Base-by-base conservation (phyloP, 1,140 invertebrate species). In the Drosophila kohkoa region DNA sequence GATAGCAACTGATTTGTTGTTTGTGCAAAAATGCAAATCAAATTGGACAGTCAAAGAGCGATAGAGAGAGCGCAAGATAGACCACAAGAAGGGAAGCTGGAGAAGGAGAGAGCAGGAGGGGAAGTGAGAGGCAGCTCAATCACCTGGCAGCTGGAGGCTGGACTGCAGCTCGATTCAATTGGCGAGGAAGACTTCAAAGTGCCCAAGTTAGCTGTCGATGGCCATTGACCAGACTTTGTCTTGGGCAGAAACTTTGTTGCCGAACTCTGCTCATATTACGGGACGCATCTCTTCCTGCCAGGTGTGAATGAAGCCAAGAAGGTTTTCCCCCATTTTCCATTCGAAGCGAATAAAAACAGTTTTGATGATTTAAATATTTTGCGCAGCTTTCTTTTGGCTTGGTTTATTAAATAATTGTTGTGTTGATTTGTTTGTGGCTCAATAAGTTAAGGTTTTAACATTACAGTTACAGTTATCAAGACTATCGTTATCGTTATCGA, bases 361-460 rank as follows among this genome's bases (percentile, higher is more conserved):
- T 25, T 25, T 10, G 35, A 16, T 32, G 46, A 16, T 16, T 30
- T 57, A n/a, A 46, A 32, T 60, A 67, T 67, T 71, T 86, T 79
- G 46, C 70, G 64, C 35, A 38, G 35, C 80, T 72, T 76, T 71
- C 54, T 88, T 87, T 74, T 80, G 51, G 51, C 41, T 85, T 35
- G 66, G 62, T 71, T 60, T 74, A 45, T 75, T 38, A 59, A 45
- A 59, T 59, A 45, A 15, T 74, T 64, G 2, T 46, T 62, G 55
- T 75, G 15, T 25, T 54, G 30, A 35, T 48, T 66, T 63, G 28
- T 76, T 54, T 65, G 35, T 43, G n/a, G 41, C 51, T 65, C 71
- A 88, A 88, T 88, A 88, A 88, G 62, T 88, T 88, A 88, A 46
- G 30, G 35, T 45, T 88, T 87, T 83, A 89, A 89, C 77, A 83